Evolutionary conservation across 2,888 invertebrate genomes (phyloP), one percentile per base, ranked within the genome.

Genomic region (Drosophila atripex): DNA sequence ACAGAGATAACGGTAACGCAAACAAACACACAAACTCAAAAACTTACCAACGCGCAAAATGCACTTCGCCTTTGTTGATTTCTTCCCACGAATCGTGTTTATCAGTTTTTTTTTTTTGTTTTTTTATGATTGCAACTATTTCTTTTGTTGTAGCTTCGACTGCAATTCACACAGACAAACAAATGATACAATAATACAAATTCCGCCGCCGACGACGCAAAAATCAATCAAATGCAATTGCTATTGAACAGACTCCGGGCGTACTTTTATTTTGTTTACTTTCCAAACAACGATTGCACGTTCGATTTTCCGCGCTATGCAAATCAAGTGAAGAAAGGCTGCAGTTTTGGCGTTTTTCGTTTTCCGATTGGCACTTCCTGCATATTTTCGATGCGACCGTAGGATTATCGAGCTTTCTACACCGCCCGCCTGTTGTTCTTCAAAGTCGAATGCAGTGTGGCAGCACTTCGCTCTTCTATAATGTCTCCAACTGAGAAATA

Each of bases 1-100:
- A 41, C 77, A 74, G 71, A 52, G 69, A 64, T 77, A 64, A 61
- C 43, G 12, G 46, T 28, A 51, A 32, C 16, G 30, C 39, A 49
- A 18, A 14, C n/a, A 35, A 35, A 49, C 63, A 53, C 56, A 14
- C n/a, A 35, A 35, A 49, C 63, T 53, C 56, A 57, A 39, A 3
- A 9, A 71, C 53, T 39, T 25, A 56, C 54, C 70, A 41, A 41
- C n/a, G 25, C 21, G 50, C 39, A 28, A 49, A 60, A 60, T 69
- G 60, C 56, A 45, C 23, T 46, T 18, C 47, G 35, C 28, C 46
- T 35, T 60, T 50, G 39, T 18, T 41, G 32, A 25, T 28, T 46
- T 39, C 12, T 51, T 38, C 21, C 28, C 55, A 59, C 55, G 35
- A 45, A 38, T 38, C 56, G 60, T 60, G 56, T 55, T 65, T 56